Base-by-base conservation (phyloP, 2,888 invertebrate species). In the Drosophila nr. perissopoda region DNA sequence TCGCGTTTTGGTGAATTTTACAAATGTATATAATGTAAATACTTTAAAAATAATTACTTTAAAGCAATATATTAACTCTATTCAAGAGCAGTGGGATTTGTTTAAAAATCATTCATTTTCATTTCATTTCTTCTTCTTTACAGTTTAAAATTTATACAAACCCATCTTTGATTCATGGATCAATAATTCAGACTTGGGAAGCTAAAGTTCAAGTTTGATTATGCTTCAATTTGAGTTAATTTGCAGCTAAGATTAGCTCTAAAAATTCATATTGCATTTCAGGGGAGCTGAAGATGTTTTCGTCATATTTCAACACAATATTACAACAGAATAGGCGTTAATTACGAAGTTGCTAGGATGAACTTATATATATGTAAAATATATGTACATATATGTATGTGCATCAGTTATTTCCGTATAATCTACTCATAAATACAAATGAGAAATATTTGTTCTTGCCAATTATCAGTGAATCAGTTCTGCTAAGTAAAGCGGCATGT, bases 381-480 rank as follows among this genome's bases (percentile, higher is more conserved):
- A 7, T 25, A 46, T 21, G 11, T 27, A 0, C 33, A 25, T 34
- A n/a, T n/a, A 18, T 13, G 1, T 29, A 13, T 11, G 60, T 83
- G 77, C 88, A 65, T 88, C 83, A 38, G 33, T 11, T 54, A 58
- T 62, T 74, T 80, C 72, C 77, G 81, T 76, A 60, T 64, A 70
- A 76, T 33, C 36, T 58, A 25, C 49, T 59, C 27, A 68, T 78
- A 36, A 67, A 29, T 8, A 16, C 21, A 46, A 25, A 7, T 21
- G 46, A 16, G 21, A 16, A 46, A 46, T 25, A 25, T 25, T 25
- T 16, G 29, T 73, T 52, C 16, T 7, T 54, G 46, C 34, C 29
- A 53, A 64, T 51, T 52, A 40, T 31, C 18, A 8, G 42, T 70
- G 67, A 83, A 40, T 71, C 63, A 66, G 46, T 5, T 21, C 10